A percentile compares a stretch with the other conserved stretches of the same genome.
Conservation (phyloP, 2,888 invertebrate genomes). For the Hypercompe scribonia region DNA sequence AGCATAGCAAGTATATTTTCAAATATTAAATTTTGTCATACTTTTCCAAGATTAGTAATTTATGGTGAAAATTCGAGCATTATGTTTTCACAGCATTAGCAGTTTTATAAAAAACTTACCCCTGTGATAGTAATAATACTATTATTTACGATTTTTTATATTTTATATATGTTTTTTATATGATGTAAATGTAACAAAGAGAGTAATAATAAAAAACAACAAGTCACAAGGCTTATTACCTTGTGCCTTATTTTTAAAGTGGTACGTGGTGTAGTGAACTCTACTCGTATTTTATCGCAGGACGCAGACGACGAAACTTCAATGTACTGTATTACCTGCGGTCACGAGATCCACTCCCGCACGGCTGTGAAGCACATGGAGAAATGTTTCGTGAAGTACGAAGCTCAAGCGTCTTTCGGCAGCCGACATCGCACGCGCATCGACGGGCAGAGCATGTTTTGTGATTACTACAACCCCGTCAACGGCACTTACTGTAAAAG, state of each 20-base stretch:
- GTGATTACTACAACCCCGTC: conserved; percentile 96
- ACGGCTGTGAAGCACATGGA: conserved; percentile 99
- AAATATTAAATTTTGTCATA: background rate
- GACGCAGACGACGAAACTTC: conserved; percentile 90
- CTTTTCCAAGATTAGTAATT: no score
- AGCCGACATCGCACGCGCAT: conserved; percentile 97
- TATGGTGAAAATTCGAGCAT: no score
- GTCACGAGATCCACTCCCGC: conserved; percentile 96
- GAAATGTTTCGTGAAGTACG: conserved; percentile 99
- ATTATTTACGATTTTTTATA: no score
- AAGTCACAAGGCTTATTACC: background rate
- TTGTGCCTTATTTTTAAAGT: background rate
- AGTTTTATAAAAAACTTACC: no score
- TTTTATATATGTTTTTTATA: no score
- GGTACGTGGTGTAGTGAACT: background rate
- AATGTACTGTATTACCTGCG: conserved; percentile 98
- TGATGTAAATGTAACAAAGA: no score
- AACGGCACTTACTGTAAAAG: conserved; percentile 98
- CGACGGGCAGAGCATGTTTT: conserved; percentile 98
- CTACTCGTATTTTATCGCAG: conserved; percentile 55
- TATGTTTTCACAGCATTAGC: no score
- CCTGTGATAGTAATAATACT: no score
- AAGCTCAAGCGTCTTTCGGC: conserved; percentile 98
- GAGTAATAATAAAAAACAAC: no score
- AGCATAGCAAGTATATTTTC: background rate